phyloP scores from a whole-genome alignment of 2,888 invertebrate genomes.

The Muschampia plurimacula region DNA sequence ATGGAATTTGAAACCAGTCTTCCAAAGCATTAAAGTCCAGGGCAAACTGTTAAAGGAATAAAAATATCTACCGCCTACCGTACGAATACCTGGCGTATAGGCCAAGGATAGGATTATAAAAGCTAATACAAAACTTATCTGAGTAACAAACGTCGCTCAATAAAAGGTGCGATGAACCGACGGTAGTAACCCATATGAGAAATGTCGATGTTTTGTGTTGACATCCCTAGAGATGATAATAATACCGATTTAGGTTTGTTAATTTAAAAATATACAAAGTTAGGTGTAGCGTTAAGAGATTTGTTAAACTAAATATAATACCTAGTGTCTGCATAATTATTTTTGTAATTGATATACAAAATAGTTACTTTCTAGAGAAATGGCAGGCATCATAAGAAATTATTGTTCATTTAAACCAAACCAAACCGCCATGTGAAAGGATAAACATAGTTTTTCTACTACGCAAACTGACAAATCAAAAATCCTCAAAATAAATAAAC shows the following conservation, averaged over 20 bases:
- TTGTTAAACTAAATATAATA: no score
- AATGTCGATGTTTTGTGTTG: constrained; percentile 65
- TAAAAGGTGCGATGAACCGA: constrained; percentile 81
- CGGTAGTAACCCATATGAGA: constrained; percentile 82
- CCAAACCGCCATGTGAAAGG: not conserved
- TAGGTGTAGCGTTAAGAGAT: not conserved
- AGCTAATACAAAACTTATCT: constrained; percentile 82
- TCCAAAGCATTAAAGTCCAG: constrained; percentile 10
- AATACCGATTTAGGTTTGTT: constrained; percentile 3
- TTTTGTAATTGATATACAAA: no score
- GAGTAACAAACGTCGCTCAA: constrained; percentile 80
- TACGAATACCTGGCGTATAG: constrained; percentile 50
- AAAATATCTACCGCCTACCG: constrained; percentile 34
- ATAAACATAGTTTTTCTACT: no score
- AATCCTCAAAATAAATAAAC: no score
- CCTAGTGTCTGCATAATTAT: no score
- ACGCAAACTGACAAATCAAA: no score
- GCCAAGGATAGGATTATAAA: constrained; percentile 76
- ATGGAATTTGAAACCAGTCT: constrained; percentile 10
- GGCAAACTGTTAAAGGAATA: constrained; percentile 24
- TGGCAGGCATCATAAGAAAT: not conserved
- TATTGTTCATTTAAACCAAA: not conserved
- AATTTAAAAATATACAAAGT: not conserved
- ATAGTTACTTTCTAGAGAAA: no score
- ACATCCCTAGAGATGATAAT: constrained; percentile 56